These are phyloP conservation scores for Crocidura indochinensis DNA, from an alignment of 2,797 vertebrate species.

Conservation along the genomic window DNA sequence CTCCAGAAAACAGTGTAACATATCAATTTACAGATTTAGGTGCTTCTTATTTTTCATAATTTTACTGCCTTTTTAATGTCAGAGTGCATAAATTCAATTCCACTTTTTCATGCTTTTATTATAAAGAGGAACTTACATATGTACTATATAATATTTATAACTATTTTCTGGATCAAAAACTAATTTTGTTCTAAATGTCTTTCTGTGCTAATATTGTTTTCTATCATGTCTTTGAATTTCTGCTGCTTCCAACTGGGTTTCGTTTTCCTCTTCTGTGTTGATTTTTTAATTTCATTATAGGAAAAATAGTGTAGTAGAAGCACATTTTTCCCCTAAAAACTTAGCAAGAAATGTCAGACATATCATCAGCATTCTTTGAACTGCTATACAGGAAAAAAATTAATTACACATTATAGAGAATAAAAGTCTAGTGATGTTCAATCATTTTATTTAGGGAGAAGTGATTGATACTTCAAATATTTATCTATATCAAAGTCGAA, in stretches of 20 bases:
- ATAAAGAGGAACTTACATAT: constrained; percentile 1
- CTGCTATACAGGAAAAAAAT: constrained; percentile 26
- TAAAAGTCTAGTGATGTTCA: background rate
- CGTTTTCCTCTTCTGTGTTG: background rate
- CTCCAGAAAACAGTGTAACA: background rate
- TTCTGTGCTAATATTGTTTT: constrained; percentile 13
- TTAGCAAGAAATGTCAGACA: constrained; percentile 12
- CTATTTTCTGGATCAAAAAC: constrained; percentile 33
- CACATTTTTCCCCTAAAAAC: constrained; percentile 7
- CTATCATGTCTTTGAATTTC: constrained; percentile 26
- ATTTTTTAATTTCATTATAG: background rate
- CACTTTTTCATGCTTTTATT: constrained; percentile 40
- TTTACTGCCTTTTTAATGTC: background rate
- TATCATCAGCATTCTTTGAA: constrained; percentile 21
- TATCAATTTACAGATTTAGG: background rate
- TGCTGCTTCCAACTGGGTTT: background rate
- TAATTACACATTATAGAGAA: constrained; percentile 6
- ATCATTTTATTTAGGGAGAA: background rate
- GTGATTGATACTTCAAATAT: background rate
- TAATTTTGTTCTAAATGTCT: constrained; percentile 13
- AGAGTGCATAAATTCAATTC: background rate
- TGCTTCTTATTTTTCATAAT: constrained; percentile 61
- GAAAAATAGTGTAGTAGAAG: background rate
- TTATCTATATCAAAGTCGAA: background rate
- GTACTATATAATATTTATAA: constrained; percentile 6